Evolutionary conservation across 1,140 invertebrate genomes (phyloP).

Genomic region (Asbolus verrucosus): DNA sequence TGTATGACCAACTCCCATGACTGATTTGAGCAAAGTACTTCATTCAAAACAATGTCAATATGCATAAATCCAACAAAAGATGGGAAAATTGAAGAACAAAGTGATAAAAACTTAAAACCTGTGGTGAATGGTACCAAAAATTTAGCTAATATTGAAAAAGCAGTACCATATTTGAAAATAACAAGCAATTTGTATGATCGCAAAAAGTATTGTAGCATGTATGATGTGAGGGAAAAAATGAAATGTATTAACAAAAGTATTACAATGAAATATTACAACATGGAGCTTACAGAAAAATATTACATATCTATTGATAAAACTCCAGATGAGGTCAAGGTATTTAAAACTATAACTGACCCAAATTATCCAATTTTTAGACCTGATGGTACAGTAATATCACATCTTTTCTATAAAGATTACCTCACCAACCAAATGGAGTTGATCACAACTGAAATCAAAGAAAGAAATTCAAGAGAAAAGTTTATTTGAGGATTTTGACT

Average conservation of each 20-base stretch:
- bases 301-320: background rate
- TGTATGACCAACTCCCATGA: constrained; percentile 80
- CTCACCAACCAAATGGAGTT: constrained; percentile 70
- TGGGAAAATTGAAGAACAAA: constrained; percentile 47
- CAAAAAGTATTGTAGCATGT: constrained; percentile 60
- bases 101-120: background rate
- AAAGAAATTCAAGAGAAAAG: constrained; percentile 57
- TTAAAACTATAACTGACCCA: constrained; percentile 81
- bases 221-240: constrained; percentile 43
- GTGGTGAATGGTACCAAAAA: background rate
- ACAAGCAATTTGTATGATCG: constrained; percentile 41
- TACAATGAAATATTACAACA: constrained; percentile 46
- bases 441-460: constrained; percentile 63
- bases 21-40: constrained; percentile 74
- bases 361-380: constrained; percentile 79
- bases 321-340: constrained; percentile 56
- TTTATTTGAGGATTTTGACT: constrained; percentile 40
- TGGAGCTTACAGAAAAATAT: background rate
- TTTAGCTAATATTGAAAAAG: background rate
- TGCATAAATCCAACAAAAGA: constrained; percentile 70
- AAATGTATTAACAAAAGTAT: constrained; percentile 29
- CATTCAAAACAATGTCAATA: constrained; percentile 78
- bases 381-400: constrained; percentile 79
- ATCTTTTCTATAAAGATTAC: constrained; percentile 77
- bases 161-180: constrained; percentile 26